These are phyloP conservation scores for Drosophila suzukii DNA, from an alignment of 1,140 invertebrate genomes.

Conservation along the genomic window DNA sequence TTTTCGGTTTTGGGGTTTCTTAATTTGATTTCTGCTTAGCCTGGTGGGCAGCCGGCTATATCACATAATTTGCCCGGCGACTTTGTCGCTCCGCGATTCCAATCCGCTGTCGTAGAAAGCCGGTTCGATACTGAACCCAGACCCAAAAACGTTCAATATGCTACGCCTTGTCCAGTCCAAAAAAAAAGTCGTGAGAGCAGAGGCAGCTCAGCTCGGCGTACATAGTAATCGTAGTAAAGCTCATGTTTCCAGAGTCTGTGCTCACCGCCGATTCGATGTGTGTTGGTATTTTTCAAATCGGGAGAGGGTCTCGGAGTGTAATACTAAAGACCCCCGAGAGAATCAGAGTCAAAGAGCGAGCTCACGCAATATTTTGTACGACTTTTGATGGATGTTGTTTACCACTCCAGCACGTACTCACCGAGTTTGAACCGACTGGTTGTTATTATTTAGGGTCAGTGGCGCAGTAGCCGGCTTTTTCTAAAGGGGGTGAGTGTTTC, in stretches of 20 bases:
- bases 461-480: conserved; percentile 45
- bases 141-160: conserved; percentile 49
- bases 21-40: conserved; percentile 25
- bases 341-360: neutral
- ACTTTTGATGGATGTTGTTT: conserved; percentile 65
- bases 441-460: conserved; percentile 49
- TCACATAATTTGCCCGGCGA: conserved; percentile 49
- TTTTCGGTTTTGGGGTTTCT: conserved; percentile 16
- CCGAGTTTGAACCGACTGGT: conserved; percentile 24
- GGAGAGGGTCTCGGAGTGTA: conserved; percentile 30
- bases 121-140: conserved; percentile 81
- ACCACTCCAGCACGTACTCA: conserved; percentile 45
- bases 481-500: conserved; percentile 3
- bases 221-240: conserved; percentile 79
- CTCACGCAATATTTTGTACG: conserved; percentile 53
- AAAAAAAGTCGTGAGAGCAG: conserved; percentile 32
- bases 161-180: conserved; percentile 68
- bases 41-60: conserved; percentile 48
- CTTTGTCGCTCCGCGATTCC: conserved; percentile 57
- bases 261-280: neutral
- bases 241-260: conserved; percentile 52
- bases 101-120: conserved; percentile 84
- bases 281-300: conserved; percentile 34
- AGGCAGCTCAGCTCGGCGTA: conserved; percentile 19
- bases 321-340: conserved; percentile 10